Conservation (phyloP, 1,140 invertebrate genomes). For the Drosophila sp. region DNA sequence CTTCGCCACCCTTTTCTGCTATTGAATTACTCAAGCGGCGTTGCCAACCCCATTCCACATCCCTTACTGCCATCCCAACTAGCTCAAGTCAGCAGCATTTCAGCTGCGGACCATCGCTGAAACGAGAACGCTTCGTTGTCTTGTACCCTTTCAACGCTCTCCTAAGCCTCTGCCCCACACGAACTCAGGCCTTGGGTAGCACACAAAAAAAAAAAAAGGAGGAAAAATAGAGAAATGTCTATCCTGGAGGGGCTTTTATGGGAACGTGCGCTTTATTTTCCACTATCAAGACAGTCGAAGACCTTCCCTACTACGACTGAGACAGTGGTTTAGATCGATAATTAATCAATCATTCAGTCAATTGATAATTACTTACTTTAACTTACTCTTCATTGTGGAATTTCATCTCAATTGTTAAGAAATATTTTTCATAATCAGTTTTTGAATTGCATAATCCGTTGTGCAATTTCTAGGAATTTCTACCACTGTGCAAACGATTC, state of each 20-base stretch:
- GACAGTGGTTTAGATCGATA: not conserved
- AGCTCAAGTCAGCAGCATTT: slow-evolving; percentile 79
- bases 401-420: not conserved
- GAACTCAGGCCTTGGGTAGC: slow-evolving; percentile 30
- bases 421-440: too few relatives aligned
- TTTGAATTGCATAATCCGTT: too few relatives aligned
- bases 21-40: slow-evolving; percentile 75
- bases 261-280: slow-evolving; percentile 70
- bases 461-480: not conserved
- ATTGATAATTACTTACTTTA: too few relatives aligned
- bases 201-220: slow-evolving; percentile 28
- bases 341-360: too few relatives aligned
- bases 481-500: slow-evolving; percentile 7
- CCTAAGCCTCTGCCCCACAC: slow-evolving; percentile 42
- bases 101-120: slow-evolving; percentile 43
- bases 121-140: slow-evolving; percentile 44
- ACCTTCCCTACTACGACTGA: not conserved
- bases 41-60: slow-evolving; percentile 1
- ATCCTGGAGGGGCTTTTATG: slow-evolving; percentile 67
- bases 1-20: slow-evolving; percentile 45
- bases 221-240: slow-evolving; percentile 40
- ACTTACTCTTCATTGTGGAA: too few relatives aligned
- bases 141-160: slow-evolving; percentile 74
- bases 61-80: slow-evolving; percentile 19
- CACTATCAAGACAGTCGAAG: slow-evolving; percentile 50